These are phyloP conservation scores for Andrena praecox DNA, from an alignment of 2,888 invertebrate genomes.

Conservation along the genomic window DNA sequence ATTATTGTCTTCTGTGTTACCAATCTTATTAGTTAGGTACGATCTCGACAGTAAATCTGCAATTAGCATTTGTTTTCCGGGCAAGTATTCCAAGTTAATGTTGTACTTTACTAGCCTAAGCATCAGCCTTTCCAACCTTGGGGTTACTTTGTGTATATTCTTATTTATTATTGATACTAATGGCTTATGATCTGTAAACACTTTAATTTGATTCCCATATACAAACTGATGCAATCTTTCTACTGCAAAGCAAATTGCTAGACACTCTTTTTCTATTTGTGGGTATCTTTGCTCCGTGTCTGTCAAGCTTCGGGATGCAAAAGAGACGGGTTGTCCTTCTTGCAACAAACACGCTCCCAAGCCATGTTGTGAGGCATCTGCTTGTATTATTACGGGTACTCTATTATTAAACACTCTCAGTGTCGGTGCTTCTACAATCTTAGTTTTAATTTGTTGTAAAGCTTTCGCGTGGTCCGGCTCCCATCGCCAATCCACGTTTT, in stretches of 20 bases:
- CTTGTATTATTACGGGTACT: slow-evolving; percentile 72
- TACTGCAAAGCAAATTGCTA: slow-evolving; percentile 78
- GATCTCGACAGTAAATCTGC: slow-evolving; percentile 14
- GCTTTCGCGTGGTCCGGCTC: slow-evolving; percentile 20
- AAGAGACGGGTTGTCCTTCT: slow-evolving; percentile 76
- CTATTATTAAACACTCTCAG: slow-evolving; percentile 69
- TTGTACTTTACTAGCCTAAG: slow-evolving; percentile 1
- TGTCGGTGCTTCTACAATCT: slow-evolving; percentile 63
- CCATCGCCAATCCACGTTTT: slow-evolving; percentile 53
- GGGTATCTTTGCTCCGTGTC: slow-evolving; percentile 76
- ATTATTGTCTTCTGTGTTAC: background rate
- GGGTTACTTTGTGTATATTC: slow-evolving; percentile 72
- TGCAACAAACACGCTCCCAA: slow-evolving; percentile 79
- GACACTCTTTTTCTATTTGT: slow-evolving; percentile 82
- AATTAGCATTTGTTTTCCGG: slow-evolving; percentile 14
- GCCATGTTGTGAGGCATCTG: slow-evolving; percentile 73
- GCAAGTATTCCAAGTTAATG: background rate
- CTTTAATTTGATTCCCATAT: slow-evolving; percentile 69
- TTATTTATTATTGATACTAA: slow-evolving; percentile 74
- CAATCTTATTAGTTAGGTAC: background rate
- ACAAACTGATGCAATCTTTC: slow-evolving; percentile 79
- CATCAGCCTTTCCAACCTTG: slow-evolving; percentile 66
- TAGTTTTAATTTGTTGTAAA: slow-evolving; percentile 35
- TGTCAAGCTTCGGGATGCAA: slow-evolving; percentile 77
- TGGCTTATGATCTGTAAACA: slow-evolving; percentile 78